phyloP scores from a whole-genome alignment of 2,888 invertebrate genomes.

The Endotricha flammealis region DNA sequence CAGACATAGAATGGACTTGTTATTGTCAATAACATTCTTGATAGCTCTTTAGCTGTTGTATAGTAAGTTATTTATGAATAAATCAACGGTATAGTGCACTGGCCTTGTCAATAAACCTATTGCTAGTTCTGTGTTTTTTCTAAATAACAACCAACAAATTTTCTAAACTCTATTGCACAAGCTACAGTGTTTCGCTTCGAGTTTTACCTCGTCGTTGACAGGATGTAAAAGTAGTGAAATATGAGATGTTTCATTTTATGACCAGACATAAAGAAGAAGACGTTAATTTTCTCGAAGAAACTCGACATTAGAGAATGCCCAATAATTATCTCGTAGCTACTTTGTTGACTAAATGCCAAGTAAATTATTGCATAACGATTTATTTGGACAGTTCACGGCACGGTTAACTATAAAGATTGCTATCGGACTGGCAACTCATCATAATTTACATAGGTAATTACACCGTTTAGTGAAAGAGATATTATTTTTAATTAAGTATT shows the following conservation, averaged over 20 bases:
- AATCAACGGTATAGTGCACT: no score
- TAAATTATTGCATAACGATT: neutral
- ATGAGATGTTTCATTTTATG: constrained; percentile 35
- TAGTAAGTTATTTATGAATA: neutral
- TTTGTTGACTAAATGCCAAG: constrained; percentile 3
- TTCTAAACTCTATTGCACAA: no score
- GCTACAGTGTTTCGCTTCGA: constrained; percentile 11
- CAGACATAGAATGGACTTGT: constrained; percentile 38
- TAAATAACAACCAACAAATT: no score
- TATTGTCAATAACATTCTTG: constrained; percentile 38
- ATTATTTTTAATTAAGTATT: no score
- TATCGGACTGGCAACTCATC: no score
- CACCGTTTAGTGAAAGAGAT: no score
- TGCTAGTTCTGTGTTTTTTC: no score
- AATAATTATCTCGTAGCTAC: constrained; percentile 14
- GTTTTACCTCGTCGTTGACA: constrained; percentile 28
- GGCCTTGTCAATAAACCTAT: no score
- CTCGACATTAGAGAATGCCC: no score
- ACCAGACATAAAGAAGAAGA: constrained; percentile 29
- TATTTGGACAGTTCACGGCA: neutral
- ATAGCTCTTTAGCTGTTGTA: constrained; percentile 21
- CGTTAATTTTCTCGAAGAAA: constrained; percentile 24
- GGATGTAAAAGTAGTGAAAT: constrained; percentile 39
- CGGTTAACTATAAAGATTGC: neutral
- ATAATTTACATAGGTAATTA: no score